Evolutionary conservation across 2,113 vertebrate genomes (phyloP).

Genomic region (Protobothrops mucrosquamatus): DNA sequence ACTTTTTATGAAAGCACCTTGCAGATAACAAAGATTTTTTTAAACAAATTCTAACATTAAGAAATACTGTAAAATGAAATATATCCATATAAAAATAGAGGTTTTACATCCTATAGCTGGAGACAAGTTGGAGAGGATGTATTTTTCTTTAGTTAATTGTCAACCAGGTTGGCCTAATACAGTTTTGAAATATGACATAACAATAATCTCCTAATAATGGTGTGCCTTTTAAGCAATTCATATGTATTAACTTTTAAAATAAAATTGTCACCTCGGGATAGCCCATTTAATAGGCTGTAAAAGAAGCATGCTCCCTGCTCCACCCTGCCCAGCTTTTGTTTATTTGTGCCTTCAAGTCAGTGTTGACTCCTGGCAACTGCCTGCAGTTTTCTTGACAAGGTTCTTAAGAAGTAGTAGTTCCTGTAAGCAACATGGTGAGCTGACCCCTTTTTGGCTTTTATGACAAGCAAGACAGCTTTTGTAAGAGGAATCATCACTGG

Average conservation of each 20-base stretch:
- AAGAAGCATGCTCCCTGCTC: background rate
- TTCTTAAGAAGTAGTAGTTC: background rate
- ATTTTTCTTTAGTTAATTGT: background rate
- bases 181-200: background rate
- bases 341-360: background rate
- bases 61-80: background rate
- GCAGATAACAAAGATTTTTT: background rate
- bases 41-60: background rate
- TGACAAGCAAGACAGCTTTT: background rate
- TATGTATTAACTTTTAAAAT: background rate
- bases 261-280: background rate
- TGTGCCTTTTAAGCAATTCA: background rate
- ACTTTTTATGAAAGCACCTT: background rate
- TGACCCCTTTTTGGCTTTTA: background rate
- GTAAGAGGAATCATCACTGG: background rate
- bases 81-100: background rate
- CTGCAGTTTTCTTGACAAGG: background rate
- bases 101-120: background rate
- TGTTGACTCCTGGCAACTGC: background rate
- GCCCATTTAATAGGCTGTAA: background rate
- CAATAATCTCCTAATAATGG: background rate
- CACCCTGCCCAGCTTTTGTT: background rate
- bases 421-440: background rate
- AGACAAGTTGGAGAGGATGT: background rate
- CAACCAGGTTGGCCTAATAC: background rate